These are phyloP conservation scores for Macrobrachium rosenbergii DNA, from an alignment of 1,140 invertebrate genomes.

Conservation along the genomic window DNA sequence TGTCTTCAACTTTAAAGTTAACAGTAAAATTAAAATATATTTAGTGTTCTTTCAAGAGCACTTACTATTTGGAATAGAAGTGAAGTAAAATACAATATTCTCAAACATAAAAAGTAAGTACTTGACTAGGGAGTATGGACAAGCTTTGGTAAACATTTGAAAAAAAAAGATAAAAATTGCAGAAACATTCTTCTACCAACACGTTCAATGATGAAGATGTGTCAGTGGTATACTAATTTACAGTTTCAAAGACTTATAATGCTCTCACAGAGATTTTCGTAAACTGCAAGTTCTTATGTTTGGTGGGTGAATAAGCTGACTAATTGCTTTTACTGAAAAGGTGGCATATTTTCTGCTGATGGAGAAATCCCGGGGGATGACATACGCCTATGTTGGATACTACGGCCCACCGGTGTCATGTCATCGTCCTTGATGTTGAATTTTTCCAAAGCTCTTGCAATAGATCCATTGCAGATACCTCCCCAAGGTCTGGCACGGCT, in stretches of 20 bases:
- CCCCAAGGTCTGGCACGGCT: constrained; percentile 61
- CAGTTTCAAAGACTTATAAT: neutral
- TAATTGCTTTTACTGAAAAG: neutral
- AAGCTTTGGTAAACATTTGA: no score
- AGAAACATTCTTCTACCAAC: no score
- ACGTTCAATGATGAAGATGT: no score
- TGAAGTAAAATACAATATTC: no score
- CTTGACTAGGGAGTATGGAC: no score
- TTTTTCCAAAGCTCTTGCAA: constrained; percentile 63
- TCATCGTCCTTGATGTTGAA: constrained; percentile 59
- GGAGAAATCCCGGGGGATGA: constrained; percentile 42
- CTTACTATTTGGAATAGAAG: no score
- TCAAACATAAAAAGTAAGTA: no score
- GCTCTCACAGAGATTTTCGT: neutral
- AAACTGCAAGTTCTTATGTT: neutral
- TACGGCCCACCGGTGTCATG: neutral
- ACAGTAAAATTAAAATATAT: no score
- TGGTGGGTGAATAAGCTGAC: constrained; percentile 4
- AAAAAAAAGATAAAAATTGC: no score
- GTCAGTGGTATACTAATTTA: neutral
- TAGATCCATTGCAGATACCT: constrained; percentile 56
- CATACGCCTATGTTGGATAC: neutral
- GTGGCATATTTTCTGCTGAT: constrained; percentile 25
- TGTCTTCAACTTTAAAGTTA: no score
- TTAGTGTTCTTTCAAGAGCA: no score